Base-by-base conservation (phyloP, 2,797 vertebrate species). In the Thripadectes ignobilis region DNA sequence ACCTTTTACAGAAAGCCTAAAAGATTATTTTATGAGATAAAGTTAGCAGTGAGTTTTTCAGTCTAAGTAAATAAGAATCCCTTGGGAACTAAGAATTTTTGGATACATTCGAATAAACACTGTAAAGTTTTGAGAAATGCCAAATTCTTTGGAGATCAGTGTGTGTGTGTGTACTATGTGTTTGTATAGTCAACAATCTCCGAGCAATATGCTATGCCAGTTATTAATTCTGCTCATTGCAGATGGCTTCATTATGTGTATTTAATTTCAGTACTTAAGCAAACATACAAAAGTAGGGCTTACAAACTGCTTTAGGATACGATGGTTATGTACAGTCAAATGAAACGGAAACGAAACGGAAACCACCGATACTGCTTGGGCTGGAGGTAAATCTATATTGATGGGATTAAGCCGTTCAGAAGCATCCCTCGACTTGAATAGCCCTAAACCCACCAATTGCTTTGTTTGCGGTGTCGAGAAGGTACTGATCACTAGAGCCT, bases 241-340 rank as follows among this genome's bases (percentile, higher is more conserved):
- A 97, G 94, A 97, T 96, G 95, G 95, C 78, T 97, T 96, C 92
- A 93, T 96, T 94, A 92, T 91, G 93, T 94, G 82, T 91, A 95
- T 96, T 97, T 98, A 95, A 97, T 97, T 97, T 92, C 93, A 82
- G 91, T 27, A 86, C 95, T 97, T 95, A 93, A 97, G 92, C 91
- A 97, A 97, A 96, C 92, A 97, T n/a, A 90, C 90, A 95, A 83
- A 78, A 93, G 96, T 43, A 49, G 52, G 85, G 87, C 94, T 93
- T 94, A 83, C 84, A 88, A 92, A 97, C 96, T 85, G 85, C 89
- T 93, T 65, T 83, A 94, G 89, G 85, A 95, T 89, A 94, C 24
- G 9, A 10, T 1, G 12, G 68, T 54, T 79, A 29, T 66, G 57
- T 84, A 87, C 81, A 85, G 94, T 94, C 93, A 96, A 96, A 94